Conservation (phyloP, 2,797 vertebrate species). For the Phataginus tetradactyla region DNA sequence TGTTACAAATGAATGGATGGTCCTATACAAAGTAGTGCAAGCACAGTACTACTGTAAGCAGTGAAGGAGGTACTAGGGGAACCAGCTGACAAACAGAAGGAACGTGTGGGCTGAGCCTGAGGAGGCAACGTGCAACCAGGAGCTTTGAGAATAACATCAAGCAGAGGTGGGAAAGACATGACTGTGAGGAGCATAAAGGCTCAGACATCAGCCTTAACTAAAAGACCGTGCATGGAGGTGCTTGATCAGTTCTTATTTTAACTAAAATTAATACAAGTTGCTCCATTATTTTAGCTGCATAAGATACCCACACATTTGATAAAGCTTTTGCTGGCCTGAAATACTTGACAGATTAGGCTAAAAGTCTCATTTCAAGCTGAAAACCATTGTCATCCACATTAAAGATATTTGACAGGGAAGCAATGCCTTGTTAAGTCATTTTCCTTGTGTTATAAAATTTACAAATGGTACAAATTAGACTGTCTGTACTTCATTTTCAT, state of each 20-base stretch:
- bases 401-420: neutral
- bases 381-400: neutral
- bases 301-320: neutral
- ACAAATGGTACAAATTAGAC: neutral
- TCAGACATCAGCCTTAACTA: neutral
- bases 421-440: neutral
- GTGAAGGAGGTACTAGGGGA: neutral
- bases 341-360: neutral
- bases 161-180: neutral
- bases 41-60: neutral
- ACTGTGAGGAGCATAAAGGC: neutral
- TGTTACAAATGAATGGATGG: neutral
- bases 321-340: neutral
- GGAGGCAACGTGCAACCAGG: neutral
- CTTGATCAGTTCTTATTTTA: neutral
- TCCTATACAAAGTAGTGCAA: neutral
- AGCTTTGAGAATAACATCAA: neutral
- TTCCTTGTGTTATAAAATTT: neutral
- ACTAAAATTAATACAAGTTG: neutral
- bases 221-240: neutral
- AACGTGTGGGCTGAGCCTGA: neutral
- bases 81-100: neutral
- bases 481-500: slow-evolving; percentile 29
- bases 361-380: neutral
- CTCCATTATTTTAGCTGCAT: neutral